Evolutionary conservation across 2,113 vertebrate species (phyloP).

Genomic region (Australoheros scitulus): DNA sequence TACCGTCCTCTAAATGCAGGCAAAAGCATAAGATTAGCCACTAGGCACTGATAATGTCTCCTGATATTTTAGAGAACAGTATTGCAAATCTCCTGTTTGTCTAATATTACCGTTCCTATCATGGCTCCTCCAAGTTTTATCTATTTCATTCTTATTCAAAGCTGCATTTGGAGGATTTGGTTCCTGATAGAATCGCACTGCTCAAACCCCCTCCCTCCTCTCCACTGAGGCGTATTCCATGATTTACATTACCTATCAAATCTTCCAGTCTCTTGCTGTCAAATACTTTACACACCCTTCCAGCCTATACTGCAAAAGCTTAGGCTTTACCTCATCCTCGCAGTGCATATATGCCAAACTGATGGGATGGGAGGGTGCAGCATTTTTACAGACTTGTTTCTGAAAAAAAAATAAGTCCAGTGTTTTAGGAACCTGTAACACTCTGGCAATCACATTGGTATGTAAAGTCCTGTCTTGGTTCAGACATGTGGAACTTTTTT

Average conservation of each 20-base stretch:
- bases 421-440: slow-evolving; percentile 61
- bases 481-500: slow-evolving; percentile 65
- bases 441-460: slow-evolving; percentile 65
- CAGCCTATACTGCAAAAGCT: slow-evolving; percentile 27
- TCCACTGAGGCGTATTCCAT: slow-evolving; percentile 48
- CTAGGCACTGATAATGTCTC: slow-evolving; percentile 39
- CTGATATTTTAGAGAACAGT: slow-evolving; percentile 52
- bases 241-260: slow-evolving; percentile 71
- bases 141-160: slow-evolving; percentile 73
- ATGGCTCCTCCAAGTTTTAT: slow-evolving; percentile 55
- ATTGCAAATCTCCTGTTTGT: slow-evolving; percentile 60
- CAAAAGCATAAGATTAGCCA: slow-evolving; percentile 35
- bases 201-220: slow-evolving; percentile 19
- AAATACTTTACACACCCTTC: slow-evolving; percentile 42
- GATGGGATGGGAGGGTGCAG: not conserved
- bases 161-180: slow-evolving; percentile 69
- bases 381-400: slow-evolving; percentile 47
- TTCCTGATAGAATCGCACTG: slow-evolving; percentile 54
- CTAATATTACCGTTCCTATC: slow-evolving; percentile 52
- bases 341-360: slow-evolving; percentile 27
- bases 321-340: slow-evolving; percentile 37
- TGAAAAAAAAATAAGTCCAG: slow-evolving; percentile 41
- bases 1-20: slow-evolving; percentile 32
- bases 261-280: slow-evolving; percentile 50
- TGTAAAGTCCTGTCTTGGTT: slow-evolving; percentile 70